phyloP scores from a whole-genome alignment of 2,113 vertebrate species.

The Hemichromis elongatus region DNA sequence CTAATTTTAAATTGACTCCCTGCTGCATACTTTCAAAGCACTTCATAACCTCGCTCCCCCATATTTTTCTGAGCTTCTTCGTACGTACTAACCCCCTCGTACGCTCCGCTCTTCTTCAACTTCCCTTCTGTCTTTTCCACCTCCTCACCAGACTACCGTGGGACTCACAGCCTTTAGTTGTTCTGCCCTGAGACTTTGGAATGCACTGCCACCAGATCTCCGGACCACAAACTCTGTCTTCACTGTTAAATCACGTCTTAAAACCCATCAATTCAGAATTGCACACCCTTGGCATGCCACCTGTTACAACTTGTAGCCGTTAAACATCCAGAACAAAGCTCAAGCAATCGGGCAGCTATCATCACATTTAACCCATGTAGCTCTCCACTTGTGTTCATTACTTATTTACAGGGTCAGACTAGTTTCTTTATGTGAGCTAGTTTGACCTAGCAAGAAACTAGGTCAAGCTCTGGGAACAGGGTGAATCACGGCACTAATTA shows the following conservation, averaged over 20 bases:
- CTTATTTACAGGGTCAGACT: neutral
- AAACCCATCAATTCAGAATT: neutral
- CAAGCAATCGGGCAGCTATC: neutral
- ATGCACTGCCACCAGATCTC: neutral
- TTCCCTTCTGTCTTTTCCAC: neutral
- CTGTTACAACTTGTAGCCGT: neutral
- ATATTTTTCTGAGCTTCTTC: neutral
- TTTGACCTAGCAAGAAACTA: neutral
- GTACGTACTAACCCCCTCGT: neutral
- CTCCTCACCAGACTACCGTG: neutral
- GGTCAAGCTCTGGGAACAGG: neutral
- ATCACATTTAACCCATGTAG: neutral
- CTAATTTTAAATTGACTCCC: neutral
- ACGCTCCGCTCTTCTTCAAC: neutral
- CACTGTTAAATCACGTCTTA: neutral
- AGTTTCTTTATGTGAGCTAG: neutral
- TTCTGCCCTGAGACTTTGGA: neutral
- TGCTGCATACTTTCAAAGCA: neutral
- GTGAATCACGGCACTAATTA: accelerated
- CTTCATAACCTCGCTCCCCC: neutral
- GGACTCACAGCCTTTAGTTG: neutral
- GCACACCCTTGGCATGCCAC: neutral
- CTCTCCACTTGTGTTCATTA: neutral
- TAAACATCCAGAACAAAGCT: neutral
- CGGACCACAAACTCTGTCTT: neutral